Conservation (phyloP, 2,113 vertebrate genomes). For the Tachysurus vachellii region DNA sequence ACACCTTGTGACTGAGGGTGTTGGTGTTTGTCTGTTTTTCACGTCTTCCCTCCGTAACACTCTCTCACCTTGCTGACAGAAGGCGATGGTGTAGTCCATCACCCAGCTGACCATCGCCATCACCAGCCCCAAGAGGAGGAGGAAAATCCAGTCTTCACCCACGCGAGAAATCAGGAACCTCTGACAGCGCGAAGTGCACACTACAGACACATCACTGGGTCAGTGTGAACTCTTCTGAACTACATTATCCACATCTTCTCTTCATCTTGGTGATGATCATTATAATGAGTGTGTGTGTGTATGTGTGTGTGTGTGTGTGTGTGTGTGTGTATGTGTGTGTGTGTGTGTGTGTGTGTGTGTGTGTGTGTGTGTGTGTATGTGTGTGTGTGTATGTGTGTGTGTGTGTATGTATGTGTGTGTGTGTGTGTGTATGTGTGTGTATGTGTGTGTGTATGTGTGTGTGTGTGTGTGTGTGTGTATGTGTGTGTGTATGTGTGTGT, state of each 20-base stretch:
- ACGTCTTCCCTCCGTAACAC: slow-evolving; percentile 3
- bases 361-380: too few species aligned
- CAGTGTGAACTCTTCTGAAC: neutral
- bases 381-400: too few species aligned
- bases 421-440: too few species aligned
- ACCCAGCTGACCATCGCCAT: slow-evolving; percentile 99
- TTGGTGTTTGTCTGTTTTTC: neutral
- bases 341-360: too few species aligned
- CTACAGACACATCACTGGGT: slow-evolving; percentile 63
- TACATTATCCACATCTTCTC: neutral
- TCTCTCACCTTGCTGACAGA: slow-evolving; percentile 90
- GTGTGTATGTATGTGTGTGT: too few species aligned
- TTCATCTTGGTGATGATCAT: neutral
- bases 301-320: neutral
- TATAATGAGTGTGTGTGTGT: neutral
- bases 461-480: too few species aligned
- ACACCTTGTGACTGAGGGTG: neutral
- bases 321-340: neutral
- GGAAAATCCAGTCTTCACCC: slow-evolving; percentile 99
- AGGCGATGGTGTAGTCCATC: slow-evolving; percentile 97
- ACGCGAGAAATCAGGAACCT: slow-evolving; percentile 93
- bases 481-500: too few species aligned
- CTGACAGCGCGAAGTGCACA: slow-evolving; percentile 87
- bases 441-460: too few species aligned
- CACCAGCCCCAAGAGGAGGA: slow-evolving; percentile 92